Evolutionary conservation across 1,140 invertebrate genomes (phyloP).

Genomic region (Platyura marginata): DNA sequence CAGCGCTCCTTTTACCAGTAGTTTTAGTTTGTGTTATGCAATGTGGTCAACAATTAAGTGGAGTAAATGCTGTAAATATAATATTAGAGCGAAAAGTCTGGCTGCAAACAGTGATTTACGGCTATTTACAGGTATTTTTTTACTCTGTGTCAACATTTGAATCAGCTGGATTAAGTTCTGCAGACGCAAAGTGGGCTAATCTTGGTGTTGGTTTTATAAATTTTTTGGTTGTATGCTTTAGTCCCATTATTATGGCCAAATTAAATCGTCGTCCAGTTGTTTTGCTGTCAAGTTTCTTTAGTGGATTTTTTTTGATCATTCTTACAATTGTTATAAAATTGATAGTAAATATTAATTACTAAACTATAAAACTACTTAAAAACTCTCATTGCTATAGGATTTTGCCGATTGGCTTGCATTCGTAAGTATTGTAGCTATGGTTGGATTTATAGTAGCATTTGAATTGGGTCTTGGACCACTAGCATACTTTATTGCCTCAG

Average conservation of each 20-base stretch:
- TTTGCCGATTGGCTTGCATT: conserved; percentile 44
- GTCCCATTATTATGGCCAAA: conserved; percentile 30
- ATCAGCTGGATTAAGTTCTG: conserved; percentile 29
- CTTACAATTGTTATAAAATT: too few species aligned
- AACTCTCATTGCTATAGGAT: conserved; percentile 28
- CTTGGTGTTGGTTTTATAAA: conserved; percentile 43
- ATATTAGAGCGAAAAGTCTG: too few species aligned
- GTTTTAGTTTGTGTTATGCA: conserved; percentile 55
- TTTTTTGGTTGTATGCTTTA: conserved; percentile 35
- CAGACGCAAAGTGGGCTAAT: conserved; percentile 35
- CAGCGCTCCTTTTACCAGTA: conserved; percentile 40
- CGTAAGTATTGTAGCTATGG: conserved; percentile 47
- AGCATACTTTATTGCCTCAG: conserved; percentile 72
- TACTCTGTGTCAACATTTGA: conserved; percentile 46
- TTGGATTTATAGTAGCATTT: conserved; percentile 63
- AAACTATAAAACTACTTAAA: conserved; percentile 9
- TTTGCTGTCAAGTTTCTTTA: conserved; percentile 27
- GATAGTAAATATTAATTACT: conserved; percentile 31
- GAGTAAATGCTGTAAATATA: conserved; percentile 81
- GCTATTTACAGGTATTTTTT: too few species aligned
- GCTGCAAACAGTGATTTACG: too few species aligned
- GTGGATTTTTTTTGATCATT: conserved; percentile 26
- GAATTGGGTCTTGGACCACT: conserved; percentile 73
- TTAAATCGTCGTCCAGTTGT: conserved; percentile 31
- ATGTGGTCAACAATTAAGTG: conserved; percentile 65